phyloP scores from a whole-genome alignment of 2,113 vertebrate genomes.

The Oncorhynchus nerka region DNA sequence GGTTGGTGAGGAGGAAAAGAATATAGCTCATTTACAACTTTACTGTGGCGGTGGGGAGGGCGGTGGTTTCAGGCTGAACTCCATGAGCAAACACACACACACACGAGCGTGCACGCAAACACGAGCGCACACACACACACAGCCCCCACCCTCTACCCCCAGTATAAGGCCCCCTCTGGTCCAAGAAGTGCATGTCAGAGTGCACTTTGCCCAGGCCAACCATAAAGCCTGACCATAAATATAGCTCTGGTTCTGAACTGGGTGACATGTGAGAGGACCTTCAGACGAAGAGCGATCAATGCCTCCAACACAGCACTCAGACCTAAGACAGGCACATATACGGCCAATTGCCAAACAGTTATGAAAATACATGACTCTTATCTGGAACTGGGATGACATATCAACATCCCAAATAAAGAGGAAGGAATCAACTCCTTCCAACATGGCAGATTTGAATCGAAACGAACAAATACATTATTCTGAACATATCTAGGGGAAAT shows the following conservation, averaged over 20 bases:
- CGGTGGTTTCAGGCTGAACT: constrained; percentile 25
- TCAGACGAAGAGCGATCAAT: constrained; percentile 64
- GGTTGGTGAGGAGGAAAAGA: constrained; percentile 27
- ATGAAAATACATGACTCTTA: constrained; percentile 4
- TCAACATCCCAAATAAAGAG: neutral
- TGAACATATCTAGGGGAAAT: neutral
- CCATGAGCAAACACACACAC: constrained; percentile 7
- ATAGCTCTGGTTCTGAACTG: constrained; percentile 52
- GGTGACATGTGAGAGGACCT: constrained; percentile 65
- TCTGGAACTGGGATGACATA: constrained; percentile 12
- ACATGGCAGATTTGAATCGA: neutral
- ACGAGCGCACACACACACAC: constrained; percentile 19
- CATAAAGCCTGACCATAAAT: constrained; percentile 74
- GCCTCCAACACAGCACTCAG: constrained; percentile 61
- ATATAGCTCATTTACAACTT: constrained; percentile 65
- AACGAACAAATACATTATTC: neutral
- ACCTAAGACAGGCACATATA: constrained; percentile 3
- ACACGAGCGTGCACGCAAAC: neutral
- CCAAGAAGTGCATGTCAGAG: constrained; percentile 44
- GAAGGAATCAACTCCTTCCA: constrained; percentile 40
- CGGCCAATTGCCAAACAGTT: neutral
- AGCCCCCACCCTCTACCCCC: constrained; percentile 3
- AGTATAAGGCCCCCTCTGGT: constrained; percentile 2
- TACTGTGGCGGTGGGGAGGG: constrained; percentile 51
- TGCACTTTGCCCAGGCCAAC: constrained; percentile 69